Percentiles rank a stretch among this genome's conserved stretches.
Conservation (phyloP, 2,797 vertebrate genomes). For the Anguilla megastoma region DNA sequence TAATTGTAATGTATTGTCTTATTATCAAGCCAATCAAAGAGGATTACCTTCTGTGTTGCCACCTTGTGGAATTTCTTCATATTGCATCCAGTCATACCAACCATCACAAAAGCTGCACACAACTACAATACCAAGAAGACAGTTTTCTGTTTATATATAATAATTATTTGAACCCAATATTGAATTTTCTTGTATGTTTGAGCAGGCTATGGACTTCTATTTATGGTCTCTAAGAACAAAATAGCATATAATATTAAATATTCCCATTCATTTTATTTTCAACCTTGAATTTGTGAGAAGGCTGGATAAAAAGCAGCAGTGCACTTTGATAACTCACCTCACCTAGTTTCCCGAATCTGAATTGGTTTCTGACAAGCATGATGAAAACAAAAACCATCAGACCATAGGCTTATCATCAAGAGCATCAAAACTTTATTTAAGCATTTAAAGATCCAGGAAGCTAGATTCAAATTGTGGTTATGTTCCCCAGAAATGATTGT, state of each 20-base stretch:
- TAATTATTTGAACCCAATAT: neutral
- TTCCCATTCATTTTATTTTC: neutral
- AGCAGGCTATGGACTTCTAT: neutral
- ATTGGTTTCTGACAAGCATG: too few species aligned
- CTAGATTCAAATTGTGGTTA: too few species aligned
- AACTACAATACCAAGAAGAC: neutral
- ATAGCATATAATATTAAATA: too few species aligned
- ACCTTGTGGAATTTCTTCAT: neutral
- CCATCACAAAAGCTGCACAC: too few species aligned
- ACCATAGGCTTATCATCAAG: too few species aligned
- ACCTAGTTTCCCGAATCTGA: too few species aligned
- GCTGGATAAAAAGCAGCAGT: neutral
- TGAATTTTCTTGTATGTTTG: neutral
- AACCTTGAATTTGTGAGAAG: neutral
- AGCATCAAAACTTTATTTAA: too few species aligned
- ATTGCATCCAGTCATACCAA: neutral
- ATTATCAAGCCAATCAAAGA: neutral
- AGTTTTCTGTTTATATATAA: neutral
- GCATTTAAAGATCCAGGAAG: too few species aligned
- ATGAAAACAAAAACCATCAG: too few species aligned
- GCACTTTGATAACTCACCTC: too few species aligned
- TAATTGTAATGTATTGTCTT: too few species aligned
- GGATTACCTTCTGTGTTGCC: neutral
- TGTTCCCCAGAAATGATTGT: too few species aligned
- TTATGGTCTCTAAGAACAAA: neutral